phyloP scores from a whole-genome alignment of 92 coral and sea anemone species.

The Palythoa grandiflora region DNA sequence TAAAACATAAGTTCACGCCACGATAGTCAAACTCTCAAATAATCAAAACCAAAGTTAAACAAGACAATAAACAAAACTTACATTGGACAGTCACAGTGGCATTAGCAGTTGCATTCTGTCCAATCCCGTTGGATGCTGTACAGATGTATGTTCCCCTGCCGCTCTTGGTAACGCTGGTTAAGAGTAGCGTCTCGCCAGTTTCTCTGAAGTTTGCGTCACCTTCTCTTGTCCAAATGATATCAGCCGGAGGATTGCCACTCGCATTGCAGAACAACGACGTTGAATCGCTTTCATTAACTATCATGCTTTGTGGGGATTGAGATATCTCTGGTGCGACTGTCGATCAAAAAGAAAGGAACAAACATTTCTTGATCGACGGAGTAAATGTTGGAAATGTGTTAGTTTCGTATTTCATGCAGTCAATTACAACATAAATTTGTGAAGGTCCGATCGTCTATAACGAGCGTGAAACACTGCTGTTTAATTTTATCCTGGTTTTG shows the following conservation, averaged over 20 bases:
- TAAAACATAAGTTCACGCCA: background rate
- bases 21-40: background rate
- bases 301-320: background rate
- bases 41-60: background rate
- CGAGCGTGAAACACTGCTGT: too few species aligned
- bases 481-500: too few species aligned
- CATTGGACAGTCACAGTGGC: constrained; percentile 36
- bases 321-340: constrained; percentile 24
- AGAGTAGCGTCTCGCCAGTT: background rate
- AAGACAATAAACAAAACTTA: constrained; percentile 13
- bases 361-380: background rate
- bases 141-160: constrained; percentile 38
- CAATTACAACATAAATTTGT: background rate
- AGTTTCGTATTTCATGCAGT: background rate
- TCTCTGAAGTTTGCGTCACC: constrained; percentile 6
- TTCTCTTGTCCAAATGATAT: constrained; percentile 44
- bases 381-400: background rate
- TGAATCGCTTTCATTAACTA: background rate
- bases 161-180: background rate
- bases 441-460: too few species aligned
- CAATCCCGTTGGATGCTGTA: constrained; percentile 57
- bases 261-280: constrained; percentile 41
- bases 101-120: constrained; percentile 40
- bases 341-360: background rate
- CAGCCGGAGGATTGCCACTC: constrained; percentile 48